Evolutionary conservation across 2,888 invertebrate genomes (phyloP).

Genomic region (Hofmannophila pseudospretella): DNA sequence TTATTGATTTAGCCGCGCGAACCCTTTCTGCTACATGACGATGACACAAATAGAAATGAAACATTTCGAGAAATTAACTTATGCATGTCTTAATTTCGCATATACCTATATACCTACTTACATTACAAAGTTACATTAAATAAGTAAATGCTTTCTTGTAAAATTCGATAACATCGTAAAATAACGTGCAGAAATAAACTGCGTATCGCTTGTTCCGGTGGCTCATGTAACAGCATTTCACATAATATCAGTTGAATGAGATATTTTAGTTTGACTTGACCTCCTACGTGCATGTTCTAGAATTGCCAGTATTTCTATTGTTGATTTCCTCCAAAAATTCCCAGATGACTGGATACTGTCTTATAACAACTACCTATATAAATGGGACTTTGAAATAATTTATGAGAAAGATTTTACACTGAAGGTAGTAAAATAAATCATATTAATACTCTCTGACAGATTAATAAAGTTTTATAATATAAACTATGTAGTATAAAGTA

Average conservation of each 20-base stretch:
- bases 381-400: background rate
- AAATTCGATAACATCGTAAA: slow-evolving; percentile 20
- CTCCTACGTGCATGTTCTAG: slow-evolving; percentile 34
- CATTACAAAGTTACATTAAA: too few relatives aligned
- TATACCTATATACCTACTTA: too few relatives aligned
- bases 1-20: slow-evolving; percentile 38
- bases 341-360: slow-evolving; percentile 11
- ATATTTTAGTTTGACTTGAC: slow-evolving; percentile 29
- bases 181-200: slow-evolving; percentile 25
- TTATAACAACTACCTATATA: background rate
- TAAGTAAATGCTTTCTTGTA: too few relatives aligned
- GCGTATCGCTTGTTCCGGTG: slow-evolving; percentile 26
- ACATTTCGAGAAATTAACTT: slow-evolving; percentile 1
- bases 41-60: background rate
- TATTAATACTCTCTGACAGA: too few relatives aligned
- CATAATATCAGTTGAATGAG: slow-evolving; percentile 25
- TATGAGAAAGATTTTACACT: background rate
- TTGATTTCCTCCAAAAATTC: slow-evolving; percentile 26
- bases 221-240: slow-evolving; percentile 34
- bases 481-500: too few relatives aligned
- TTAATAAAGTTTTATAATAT: too few relatives aligned
- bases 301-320: slow-evolving; percentile 30
- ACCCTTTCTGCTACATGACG: background rate
- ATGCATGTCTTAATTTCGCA: too few relatives aligned
- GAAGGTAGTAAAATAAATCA: background rate